Evolutionary conservation across 2,113 vertebrate genomes (phyloP), one percentile per base, ranked within the genome.

Genomic region (Hypomesus transpacificus): DNA sequence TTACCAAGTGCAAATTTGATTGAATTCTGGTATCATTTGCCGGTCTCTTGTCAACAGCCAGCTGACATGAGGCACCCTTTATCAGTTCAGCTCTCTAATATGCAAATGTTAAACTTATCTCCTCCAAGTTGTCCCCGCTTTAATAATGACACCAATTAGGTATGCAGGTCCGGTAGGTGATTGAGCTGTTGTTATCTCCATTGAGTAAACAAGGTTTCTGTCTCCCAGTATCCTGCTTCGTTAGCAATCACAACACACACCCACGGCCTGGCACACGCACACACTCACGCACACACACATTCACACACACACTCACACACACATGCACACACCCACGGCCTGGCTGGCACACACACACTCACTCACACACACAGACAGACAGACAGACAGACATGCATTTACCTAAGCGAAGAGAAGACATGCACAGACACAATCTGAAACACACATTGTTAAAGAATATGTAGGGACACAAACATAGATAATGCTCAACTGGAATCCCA

Each of bases 91-190:
- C 39, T 46, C 39, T 9, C 26, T 73, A 46, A 52, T 13, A 76
- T 84, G 84, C 86, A 87, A 87, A 89, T 85, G 24, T 14, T 16
- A 71, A 78, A 74, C 77, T 82, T 89, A 88, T 89, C 86, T 83
- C 65, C 70, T 76, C 78, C 74, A 50, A 66, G 71, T 82, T 77
- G 85, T 85, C 83, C 65, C 60, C 54, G 14, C 62, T 80, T 77
- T 85, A n/a, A 86, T 87, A 90, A 89, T 89, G 87, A 83, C 75
- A 57, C 71, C 84, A 86, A 89, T 91, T 89, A 88, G 76, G 75
- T 22, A 91, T 90, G 87, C 87, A 67, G 86, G 83, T 87, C 88
- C 84, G 80, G 81, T 74, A 63, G 77, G 73, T 80, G 87, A 86
- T 87, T 86, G 82, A 89, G 88, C 80, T 82, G 82, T 86, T 88